Base-by-base conservation (phyloP, 2,888 invertebrate genomes). In the Dichetophora obliterata region DNA sequence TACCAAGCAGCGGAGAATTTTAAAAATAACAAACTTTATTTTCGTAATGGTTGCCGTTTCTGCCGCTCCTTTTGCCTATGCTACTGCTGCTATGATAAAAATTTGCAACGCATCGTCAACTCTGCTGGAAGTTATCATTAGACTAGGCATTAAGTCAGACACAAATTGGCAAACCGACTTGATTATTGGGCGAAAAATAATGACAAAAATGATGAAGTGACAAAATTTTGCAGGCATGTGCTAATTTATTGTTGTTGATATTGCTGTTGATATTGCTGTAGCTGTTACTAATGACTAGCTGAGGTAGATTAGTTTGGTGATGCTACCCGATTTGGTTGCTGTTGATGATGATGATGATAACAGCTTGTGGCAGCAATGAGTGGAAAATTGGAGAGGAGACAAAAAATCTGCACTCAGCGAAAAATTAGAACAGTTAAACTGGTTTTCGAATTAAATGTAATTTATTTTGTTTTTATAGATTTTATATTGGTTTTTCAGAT, bases 171-270 rank as follows among this genome's bases (percentile, higher is more conserved):
- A 54, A 19, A 2, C 19, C 54, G 19, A 54, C 19, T 54, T 54
- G 54, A 54, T 43, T 43, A 43, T 43, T 54, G 54, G 54, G 54
- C 22, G 57, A 9, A 24, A 59, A 59, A 59, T 27, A 37, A 34
- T 16, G 19, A 22, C 66, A 37, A 66, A 34, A 34, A 19, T 52
- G 52, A 50, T 54, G 52, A 54, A 69, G 69, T 31, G 69, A 69
- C 52, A 31, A 50, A 69, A 69, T 52, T 31, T 52, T 11, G 48
- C 24, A 14, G 69, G 14, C 48, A 22, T 48, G 24, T 19, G 54
- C 69, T 66, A 66, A 66, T 66, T 43, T 66, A n/a, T 14, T 14
- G 66, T 43, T 34, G 22, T 37, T 66, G 66, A 9, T 22, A 8
- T 66, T 37, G 57, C 4, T 59, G 57, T 24, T 57, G 22, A 8